phyloP scores from a whole-genome alignment of 2,888 invertebrate genomes.

The Odontothrips loti region DNA sequence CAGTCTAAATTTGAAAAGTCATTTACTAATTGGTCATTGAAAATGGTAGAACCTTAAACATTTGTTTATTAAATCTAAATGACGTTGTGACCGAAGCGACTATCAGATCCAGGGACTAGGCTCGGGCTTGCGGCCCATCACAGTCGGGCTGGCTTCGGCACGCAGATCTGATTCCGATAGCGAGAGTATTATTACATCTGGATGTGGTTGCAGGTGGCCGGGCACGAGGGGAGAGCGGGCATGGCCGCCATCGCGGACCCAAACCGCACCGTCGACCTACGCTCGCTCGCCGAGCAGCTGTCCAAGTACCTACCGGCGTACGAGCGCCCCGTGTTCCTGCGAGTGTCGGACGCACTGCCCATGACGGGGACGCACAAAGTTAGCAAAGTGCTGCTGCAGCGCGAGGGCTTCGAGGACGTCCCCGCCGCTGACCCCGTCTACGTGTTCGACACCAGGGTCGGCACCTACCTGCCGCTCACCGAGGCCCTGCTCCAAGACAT shows the following conservation, averaged over 20 bases:
- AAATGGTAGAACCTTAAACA: too few species aligned
- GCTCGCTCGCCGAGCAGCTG: conserved; percentile 39
- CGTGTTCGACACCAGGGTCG: neutral
- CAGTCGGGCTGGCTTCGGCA: too few species aligned
- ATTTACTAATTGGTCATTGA: too few species aligned
- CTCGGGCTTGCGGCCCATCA: too few species aligned
- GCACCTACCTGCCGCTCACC: neutral
- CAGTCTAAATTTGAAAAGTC: too few species aligned
- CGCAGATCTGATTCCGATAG: too few species aligned
- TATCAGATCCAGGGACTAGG: too few species aligned
- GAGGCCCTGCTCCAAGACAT: neutral
- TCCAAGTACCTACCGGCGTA: conserved; percentile 49
- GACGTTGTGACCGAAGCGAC: too few species aligned
- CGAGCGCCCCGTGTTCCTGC: conserved; percentile 54
- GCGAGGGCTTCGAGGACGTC: neutral
- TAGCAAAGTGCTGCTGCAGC: neutral
- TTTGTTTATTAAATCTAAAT: too few species aligned
- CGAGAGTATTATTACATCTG: too few species aligned
- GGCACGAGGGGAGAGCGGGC: conserved; percentile 51
- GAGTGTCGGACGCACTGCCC: neutral
- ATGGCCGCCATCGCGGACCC: conserved; percentile 54
- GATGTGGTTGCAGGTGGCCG: conserved; percentile 36
- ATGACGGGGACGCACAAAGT: conserved; percentile 12
- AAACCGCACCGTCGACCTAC: conserved; percentile 42
- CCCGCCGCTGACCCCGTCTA: neutral